Evolutionary conservation across 2,113 vertebrate species (phyloP), one percentile per base, ranked within the genome.

Genomic region (Sterna hirundo): DNA sequence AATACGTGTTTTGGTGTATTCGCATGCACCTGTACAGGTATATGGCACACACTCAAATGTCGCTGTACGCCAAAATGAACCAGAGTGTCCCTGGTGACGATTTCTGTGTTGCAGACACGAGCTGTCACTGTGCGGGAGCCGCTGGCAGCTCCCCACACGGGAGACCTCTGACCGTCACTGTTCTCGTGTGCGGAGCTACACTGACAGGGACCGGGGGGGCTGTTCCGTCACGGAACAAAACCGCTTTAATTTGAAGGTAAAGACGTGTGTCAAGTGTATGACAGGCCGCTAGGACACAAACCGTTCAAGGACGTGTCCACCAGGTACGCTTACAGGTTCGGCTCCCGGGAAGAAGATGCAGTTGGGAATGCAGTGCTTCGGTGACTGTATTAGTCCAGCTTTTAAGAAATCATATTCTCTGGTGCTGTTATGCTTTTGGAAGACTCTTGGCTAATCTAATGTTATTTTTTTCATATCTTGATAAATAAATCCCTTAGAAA

Each of bases 201-300:
- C 20, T 42, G 77, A 65, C 36, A 83, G 60, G 64, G 64, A 34
- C 2, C 27, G 52, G n/a, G 18, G 47, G 74, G 34, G 17, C 11
- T 74, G 55, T 46, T 44, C 19, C 29, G 32, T 16, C 0, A 0
- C 22, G 0, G 0, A 34, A 40, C 15, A 86, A 57, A 75, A 29
- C 19, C 36, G 20, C 1, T 42, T 78, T 55, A 60, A n/a, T 51
- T 71, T 64, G 64, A 64, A 78, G 21, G 42, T 61, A 61, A 83
- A 55, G 30, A 34, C 49, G 11, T 14, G 29, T 32, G 32, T 38
- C 34, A 46, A 5, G 46, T 57, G 1, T 11, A 9, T 55, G 42
- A 47, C n/a, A 70, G 34, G 20, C 21, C 75, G 30, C 42, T 51
- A 51, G 76, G 22, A 52, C 34, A n/a, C 23, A 36, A 55, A n/a